Conservation (phyloP, 2,888 invertebrate species). For the Phasia obesa region DNA sequence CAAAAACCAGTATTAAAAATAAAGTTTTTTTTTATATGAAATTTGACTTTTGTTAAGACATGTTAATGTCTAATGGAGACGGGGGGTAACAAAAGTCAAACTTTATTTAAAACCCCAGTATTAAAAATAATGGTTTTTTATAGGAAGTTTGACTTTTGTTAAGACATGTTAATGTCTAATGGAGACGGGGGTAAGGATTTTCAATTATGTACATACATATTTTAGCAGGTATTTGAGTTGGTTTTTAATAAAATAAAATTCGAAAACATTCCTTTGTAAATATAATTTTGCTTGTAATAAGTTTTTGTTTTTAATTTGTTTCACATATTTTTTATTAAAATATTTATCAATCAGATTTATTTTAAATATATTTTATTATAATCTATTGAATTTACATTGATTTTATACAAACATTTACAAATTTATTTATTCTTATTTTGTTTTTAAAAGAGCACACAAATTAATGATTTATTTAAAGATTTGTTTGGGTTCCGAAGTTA, state of each 20-base stretch:
- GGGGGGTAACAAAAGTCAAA: too few species aligned
- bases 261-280: neutral
- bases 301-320: neutral
- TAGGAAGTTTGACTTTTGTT: too few species aligned
- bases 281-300: constrained; percentile 17
- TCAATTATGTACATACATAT: neutral
- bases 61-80: too few species aligned
- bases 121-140: too few species aligned
- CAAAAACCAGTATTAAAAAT: too few species aligned
- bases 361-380: constrained; percentile 8
- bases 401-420: constrained; percentile 67
- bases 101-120: too few species aligned
- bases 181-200: too few species aligned
- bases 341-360: constrained; percentile 7
- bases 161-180: too few species aligned
- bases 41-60: too few species aligned
- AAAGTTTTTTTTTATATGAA: too few species aligned
- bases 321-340: neutral
- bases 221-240: constrained; percentile 28
- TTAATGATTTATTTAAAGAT: neutral
- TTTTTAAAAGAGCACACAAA: constrained; percentile 47
- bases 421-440: neutral
- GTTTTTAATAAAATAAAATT: constrained; percentile 16
- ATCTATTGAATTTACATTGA: constrained; percentile 53
- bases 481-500: neutral